phyloP scores from a whole-genome alignment of 2,113 vertebrate species.

The Apodemus speciosus region DNA sequence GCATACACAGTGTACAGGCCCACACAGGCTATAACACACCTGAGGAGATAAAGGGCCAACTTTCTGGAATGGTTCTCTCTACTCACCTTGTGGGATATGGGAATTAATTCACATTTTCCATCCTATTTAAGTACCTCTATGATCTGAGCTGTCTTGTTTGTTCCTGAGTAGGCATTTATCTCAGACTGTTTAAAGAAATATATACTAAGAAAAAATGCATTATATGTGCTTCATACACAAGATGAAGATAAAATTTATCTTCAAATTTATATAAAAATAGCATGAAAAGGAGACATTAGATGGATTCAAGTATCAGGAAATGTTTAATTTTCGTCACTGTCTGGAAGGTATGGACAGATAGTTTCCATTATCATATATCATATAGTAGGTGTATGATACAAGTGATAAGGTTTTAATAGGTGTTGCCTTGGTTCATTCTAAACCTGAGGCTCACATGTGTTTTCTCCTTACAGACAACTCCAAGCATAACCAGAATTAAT shows the following conservation, averaged over 20 bases:
- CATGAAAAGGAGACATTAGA: neutral
- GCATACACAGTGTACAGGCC: accelerated
- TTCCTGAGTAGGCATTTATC: neutral
- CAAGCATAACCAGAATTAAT: neutral
- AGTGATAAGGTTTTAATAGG: neutral
- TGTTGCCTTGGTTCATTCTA: neutral
- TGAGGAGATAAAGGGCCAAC: neutral
- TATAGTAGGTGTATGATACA: accelerated
- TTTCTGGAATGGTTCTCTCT: neutral
- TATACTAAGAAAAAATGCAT: neutral
- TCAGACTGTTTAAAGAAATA: neutral
- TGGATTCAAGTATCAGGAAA: neutral
- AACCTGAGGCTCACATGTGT: neutral
- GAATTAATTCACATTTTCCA: neutral
- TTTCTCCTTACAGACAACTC: conserved; percentile 34
- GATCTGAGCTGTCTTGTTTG: neutral
- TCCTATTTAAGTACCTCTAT: neutral
- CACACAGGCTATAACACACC: neutral
- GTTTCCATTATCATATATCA: neutral
- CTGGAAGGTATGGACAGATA: neutral
- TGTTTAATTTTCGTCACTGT: neutral
- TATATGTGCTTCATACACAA: neutral
- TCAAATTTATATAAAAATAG: neutral
- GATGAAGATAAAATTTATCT: neutral
- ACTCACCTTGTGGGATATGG: no score